These are phyloP conservation scores for Nemopilema nomurai DNA, from an alignment of 30 jellyfish, hydroid and myxozoan species.

Conservation along the genomic window DNA sequence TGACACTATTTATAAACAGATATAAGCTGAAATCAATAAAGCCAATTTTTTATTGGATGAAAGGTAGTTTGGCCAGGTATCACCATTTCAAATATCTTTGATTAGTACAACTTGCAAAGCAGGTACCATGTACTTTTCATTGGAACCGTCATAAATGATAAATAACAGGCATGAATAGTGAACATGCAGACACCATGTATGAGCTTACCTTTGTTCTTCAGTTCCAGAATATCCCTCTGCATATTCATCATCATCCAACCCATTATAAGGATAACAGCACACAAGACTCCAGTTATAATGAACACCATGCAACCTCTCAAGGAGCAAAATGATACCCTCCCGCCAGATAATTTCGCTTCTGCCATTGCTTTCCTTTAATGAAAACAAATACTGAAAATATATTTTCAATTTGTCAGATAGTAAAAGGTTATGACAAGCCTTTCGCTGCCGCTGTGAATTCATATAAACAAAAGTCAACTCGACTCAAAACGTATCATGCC, in stretches of 20 bases:
- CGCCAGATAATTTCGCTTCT: slow-evolving; percentile 60
- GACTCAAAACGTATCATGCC: background rate
- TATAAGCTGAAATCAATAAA: too few relatives aligned
- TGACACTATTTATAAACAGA: too few relatives aligned
- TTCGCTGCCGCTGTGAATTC: too few relatives aligned
- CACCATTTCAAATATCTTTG: background rate
- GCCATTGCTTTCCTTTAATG: slow-evolving; percentile 66
- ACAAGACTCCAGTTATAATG: slow-evolving; percentile 45
- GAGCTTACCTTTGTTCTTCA: slow-evolving; percentile 46
- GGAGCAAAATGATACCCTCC: slow-evolving; percentile 59
- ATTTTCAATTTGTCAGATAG: background rate
- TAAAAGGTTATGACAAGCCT: too few relatives aligned
- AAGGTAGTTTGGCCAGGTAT: too few relatives aligned
- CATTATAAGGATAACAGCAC: slow-evolving; percentile 60
- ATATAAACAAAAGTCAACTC: too few relatives aligned
- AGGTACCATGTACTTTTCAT: background rate
- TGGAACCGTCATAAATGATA: background rate
- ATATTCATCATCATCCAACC: slow-evolving; percentile 76
- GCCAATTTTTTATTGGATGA: too few relatives aligned
- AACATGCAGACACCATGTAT: background rate
- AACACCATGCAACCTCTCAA: slow-evolving; percentile 53
- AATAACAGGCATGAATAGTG: background rate
- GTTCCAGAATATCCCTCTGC: slow-evolving; percentile 39
- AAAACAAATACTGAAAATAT: background rate
- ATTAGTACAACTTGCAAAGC: background rate